Evolutionary conservation across 2,888 invertebrate genomes (phyloP).

Genomic region (Xiphydria camelus): DNA sequence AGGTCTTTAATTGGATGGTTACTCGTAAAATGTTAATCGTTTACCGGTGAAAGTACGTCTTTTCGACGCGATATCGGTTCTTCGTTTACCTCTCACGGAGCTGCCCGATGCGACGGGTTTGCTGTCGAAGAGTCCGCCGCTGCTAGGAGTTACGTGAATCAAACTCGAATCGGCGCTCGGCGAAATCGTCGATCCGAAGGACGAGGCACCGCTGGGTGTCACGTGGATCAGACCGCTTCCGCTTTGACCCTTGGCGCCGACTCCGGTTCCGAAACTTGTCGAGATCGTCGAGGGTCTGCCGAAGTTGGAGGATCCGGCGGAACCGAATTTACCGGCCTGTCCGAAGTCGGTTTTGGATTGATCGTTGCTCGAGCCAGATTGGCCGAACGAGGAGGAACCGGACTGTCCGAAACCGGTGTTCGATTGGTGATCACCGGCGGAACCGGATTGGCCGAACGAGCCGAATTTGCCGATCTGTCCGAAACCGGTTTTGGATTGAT

Average conservation of each 20-base stretch:
- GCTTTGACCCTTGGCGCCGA: not conserved
- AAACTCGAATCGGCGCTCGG: not conserved
- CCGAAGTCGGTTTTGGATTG: not conserved
- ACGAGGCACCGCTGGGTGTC: not conserved
- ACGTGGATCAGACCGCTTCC: conserved; percentile 6
- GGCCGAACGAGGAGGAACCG: conserved; percentile 12
- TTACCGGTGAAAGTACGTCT: too few relatives aligned
- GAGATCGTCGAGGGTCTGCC: conserved; percentile 2
- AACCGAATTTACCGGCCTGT: too few relatives aligned
- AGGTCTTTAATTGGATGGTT: not conserved
- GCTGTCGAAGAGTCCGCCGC: not conserved
- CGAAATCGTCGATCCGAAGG: not conserved
- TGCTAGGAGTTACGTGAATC: conserved; percentile 4
- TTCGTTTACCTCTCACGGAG: conserved; percentile 1
- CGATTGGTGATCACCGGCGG: not conserved
- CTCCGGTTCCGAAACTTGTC: conserved; percentile 15
- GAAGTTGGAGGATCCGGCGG: too few relatives aligned
- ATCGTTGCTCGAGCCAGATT: not conserved
- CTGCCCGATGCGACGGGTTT: conserved; percentile 1
- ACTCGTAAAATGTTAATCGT: too few relatives aligned
- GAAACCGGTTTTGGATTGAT: not conserved
- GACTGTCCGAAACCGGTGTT: not conserved
- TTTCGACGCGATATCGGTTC: too few relatives aligned
- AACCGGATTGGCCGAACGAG: not conserved
- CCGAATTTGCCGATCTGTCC: conserved; percentile 14